Base-by-base conservation (phyloP, 2,797 vertebrate genomes). In the Notolepis coatsorum region DNA sequence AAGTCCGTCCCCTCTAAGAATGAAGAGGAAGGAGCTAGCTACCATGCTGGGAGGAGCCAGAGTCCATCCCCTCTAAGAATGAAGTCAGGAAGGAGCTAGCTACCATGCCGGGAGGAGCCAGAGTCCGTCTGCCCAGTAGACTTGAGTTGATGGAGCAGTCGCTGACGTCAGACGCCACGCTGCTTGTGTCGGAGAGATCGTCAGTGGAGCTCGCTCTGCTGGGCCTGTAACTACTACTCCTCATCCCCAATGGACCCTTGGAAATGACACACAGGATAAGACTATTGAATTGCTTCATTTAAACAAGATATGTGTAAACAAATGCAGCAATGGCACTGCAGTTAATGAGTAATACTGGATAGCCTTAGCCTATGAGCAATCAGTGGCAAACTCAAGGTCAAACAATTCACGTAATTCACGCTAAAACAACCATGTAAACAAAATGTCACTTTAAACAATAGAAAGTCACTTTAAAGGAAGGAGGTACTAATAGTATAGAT, bases 11-110 rank as follows among this genome's bases (percentile, higher is more conserved):
- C 8, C 4, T n/a, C 13, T n/a, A 2, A 8, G 35, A 37, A 37
- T 37, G 35, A 37, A 1, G 35, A 37, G 3, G n/a, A 43, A 10
- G 13, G 12, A 9, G 7, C 17, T 12, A 1, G 27, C 64, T 84
- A 97, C 96, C 94, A 95, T 96, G 59, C 45, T 85, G 30, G 88
- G 89, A 3, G 72, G 77, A 17, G n/a, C n/a, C n/a, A n/a, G n/a
- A n/a, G 13, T 37, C 10, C 12, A 13, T n/a, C n/a, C 4, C 8
- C 4, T n/a, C 13, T n/a, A 2, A 8, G 35, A 37, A 37, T 37
- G 35, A 37, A 1, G 35, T n/a, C n/a, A 37, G 3, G n/a, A 43
- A 10, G 13, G 12, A 9, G 7, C 17, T 12, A 1, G 27, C 64
- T 84, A 97, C 96, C 94, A 95, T 96, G 59, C 45, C 84, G 30